These are phyloP conservation scores for Beroe forskalii DNA, from an alignment of 37 sponge, comb jelly and placozoan genomes.

Conservation along the genomic window DNA sequence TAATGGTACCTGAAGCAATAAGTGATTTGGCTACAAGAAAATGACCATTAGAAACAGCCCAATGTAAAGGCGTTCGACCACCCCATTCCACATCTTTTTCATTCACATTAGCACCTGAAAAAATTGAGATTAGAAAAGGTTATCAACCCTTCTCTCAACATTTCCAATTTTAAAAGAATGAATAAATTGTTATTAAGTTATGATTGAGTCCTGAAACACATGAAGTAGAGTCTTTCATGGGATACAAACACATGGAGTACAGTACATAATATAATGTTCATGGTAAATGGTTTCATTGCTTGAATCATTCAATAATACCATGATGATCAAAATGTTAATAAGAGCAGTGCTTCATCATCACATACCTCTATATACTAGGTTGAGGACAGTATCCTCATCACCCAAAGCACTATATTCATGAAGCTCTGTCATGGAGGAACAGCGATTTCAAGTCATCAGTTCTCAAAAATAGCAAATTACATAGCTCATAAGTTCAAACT, in stretches of 20 bases:
- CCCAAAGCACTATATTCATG: constrained; percentile 35
- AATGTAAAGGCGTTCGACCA: constrained; percentile 45
- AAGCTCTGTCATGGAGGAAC: constrained; percentile 19
- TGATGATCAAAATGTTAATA: too few relatives aligned
- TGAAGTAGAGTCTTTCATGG: too few relatives aligned
- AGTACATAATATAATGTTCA: too few relatives aligned
- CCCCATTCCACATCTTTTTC: constrained; percentile 62
- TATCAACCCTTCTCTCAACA: background rate
- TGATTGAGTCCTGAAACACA: background rate
- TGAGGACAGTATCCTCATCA: constrained; percentile 28
- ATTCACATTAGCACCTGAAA: constrained; percentile 46
- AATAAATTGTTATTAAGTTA: too few relatives aligned
- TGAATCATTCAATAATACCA: too few relatives aligned
- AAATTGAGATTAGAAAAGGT: background rate
- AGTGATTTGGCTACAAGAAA: background rate
- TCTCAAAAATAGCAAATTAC: too few relatives aligned
- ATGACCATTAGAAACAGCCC: constrained; percentile 45
- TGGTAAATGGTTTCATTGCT: too few relatives aligned
- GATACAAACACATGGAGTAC: too few relatives aligned
- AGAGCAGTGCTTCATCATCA: too few relatives aligned
- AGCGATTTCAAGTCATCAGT: too few relatives aligned
- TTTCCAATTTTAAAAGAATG: too few relatives aligned
- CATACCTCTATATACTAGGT: constrained; percentile 23
- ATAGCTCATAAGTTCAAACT: too few relatives aligned
- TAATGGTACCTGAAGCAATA: constrained; percentile 29